Evolutionary conservation across 2,797 vertebrate genomes (phyloP).

Genomic region (Cirrhinus molitorella): DNA sequence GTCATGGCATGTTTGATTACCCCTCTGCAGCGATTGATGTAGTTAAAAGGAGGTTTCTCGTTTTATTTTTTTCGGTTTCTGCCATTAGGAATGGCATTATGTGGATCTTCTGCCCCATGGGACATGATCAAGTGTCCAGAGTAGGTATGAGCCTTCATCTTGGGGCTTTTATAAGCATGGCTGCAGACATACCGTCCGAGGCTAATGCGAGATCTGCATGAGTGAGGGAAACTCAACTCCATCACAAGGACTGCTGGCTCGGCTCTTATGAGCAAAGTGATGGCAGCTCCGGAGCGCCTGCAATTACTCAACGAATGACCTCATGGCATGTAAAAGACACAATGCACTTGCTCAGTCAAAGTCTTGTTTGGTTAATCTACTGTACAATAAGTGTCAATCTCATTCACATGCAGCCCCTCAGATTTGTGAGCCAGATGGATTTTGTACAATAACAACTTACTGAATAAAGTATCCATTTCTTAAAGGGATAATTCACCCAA

Average conservation of each 20-base stretch:
- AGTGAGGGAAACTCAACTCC: conserved; percentile 59
- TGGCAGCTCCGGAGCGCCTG: conserved; percentile 54
- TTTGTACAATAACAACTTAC: background rate
- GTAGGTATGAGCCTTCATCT: conserved; percentile 36
- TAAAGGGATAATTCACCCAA: no score
- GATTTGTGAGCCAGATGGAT: conserved; percentile 6
- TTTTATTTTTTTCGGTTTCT: conserved; percentile 48
- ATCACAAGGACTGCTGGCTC: conserved; percentile 61
- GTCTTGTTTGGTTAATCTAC: conserved; percentile 18
- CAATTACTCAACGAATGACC: conserved; percentile 63
- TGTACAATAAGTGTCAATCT: conserved; percentile 10
- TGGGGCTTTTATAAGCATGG: conserved; percentile 51
- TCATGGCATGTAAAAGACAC: conserved; percentile 53
- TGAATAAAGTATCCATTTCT: no score
- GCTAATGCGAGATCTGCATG: conserved; percentile 55
- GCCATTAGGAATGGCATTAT: conserved; percentile 61
- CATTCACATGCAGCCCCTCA: background rate
- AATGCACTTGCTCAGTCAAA: conserved; percentile 53
- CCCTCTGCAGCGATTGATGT: conserved; percentile 55
- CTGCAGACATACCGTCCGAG: conserved; percentile 48
- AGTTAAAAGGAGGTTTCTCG: conserved; percentile 55
- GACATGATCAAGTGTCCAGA: conserved; percentile 60
- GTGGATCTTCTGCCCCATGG: conserved; percentile 44
- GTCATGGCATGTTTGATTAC: conserved; percentile 54
- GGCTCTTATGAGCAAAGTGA: conserved; percentile 61